Conservation (phyloP, 2,888 invertebrate genomes). For the Erebia palarica region DNA sequence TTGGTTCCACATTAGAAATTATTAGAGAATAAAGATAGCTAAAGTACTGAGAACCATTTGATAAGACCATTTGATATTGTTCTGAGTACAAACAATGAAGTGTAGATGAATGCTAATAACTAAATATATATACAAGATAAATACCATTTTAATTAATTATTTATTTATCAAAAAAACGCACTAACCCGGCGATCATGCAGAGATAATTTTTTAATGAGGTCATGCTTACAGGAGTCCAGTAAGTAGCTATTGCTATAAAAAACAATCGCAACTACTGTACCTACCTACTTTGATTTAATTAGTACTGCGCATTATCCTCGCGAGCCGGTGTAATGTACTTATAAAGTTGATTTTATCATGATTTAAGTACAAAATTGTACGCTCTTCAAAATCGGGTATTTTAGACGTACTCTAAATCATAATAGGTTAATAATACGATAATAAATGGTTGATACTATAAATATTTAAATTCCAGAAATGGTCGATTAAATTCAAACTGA, state of each 20-base stretch:
- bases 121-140: not conserved
- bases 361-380: not conserved
- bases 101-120: not conserved
- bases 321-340: not conserved
- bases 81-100: no score
- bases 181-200: not conserved
- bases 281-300: conserved; percentile 30
- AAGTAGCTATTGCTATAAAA: conserved; percentile 6
- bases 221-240: not conserved
- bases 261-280: conserved; percentile 21
- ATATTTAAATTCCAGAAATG: no score
- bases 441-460: no score
- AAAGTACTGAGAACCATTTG: no score
- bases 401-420: not conserved
- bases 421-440: no score
- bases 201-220: not conserved
- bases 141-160: not conserved
- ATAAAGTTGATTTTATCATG: not conserved
- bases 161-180: not conserved
- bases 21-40: no score
- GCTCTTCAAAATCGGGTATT: conserved; percentile 1
- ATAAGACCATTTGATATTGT: no score
- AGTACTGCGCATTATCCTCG: conserved; percentile 26
- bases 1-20: no score
- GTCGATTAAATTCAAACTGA: no score